Evolutionary conservation across 2,113 vertebrate genomes (phyloP).

Genomic region (Heptranchias perlo): DNA sequence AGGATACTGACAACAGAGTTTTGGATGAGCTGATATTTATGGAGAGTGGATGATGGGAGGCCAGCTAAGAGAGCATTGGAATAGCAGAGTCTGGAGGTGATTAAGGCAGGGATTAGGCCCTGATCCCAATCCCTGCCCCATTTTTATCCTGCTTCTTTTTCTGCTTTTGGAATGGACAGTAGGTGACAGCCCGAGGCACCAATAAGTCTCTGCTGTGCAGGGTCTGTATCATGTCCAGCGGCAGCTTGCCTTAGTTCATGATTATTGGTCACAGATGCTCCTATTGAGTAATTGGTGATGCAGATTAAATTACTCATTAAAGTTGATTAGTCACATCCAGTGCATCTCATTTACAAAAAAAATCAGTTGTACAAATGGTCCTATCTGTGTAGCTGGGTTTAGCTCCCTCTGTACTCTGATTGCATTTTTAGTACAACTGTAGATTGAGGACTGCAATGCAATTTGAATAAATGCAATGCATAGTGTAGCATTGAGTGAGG

Average conservation of each 20-base stretch:
- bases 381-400: background rate
- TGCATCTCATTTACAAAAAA: background rate
- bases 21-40: background rate
- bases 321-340: background rate
- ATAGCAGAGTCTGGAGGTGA: background rate
- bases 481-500: background rate
- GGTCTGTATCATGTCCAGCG: background rate
- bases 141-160: background rate
- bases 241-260: background rate
- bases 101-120: background rate
- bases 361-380: background rate
- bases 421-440: background rate
- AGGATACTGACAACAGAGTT: background rate
- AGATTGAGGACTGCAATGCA: background rate
- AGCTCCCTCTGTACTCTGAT: background rate
- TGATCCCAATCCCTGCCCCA: background rate
- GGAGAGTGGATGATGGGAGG: background rate
- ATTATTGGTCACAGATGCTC: constrained; percentile 1
- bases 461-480: background rate
- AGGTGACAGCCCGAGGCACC: background rate
- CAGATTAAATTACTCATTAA: background rate
- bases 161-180: background rate
- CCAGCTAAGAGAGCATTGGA: background rate
- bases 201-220: background rate
- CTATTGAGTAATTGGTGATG: background rate